Percentiles rank a stretch among this genome's conserved stretches.
These are phyloP conservation scores for Psittacula echo DNA, from an alignment of 2,797 vertebrate species.

Conservation along the genomic window DNA sequence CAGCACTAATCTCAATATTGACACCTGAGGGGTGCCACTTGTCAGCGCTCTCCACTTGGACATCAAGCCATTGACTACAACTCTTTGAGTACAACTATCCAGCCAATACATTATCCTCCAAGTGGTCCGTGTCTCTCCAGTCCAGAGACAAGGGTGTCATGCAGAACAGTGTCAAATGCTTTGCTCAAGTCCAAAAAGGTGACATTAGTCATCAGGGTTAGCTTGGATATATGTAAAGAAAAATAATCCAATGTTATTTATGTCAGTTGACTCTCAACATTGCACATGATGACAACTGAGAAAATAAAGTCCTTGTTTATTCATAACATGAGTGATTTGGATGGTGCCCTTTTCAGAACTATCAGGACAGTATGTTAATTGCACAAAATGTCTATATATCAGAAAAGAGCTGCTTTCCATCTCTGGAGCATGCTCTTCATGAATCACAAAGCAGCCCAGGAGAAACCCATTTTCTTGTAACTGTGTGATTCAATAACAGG, in stretches of 20 bases:
- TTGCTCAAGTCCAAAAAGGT: neutral
- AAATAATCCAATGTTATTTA: neutral
- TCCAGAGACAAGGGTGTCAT: neutral
- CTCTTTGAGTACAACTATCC: neutral
- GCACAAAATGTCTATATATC: neutral
- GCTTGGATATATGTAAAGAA: neutral
- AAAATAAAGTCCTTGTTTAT: neutral
- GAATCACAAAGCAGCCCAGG: neutral
- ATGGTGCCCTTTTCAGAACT: neutral
- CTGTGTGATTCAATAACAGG: accelerated
- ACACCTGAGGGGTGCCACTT: neutral
- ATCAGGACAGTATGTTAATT: neutral
- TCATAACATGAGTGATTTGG: neutral
- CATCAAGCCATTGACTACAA: neutral
- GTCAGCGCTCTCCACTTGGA: neutral
- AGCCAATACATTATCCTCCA: neutral
- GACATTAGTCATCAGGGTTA: neutral
- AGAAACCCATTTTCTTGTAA: neutral
- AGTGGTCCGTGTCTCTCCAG: neutral
- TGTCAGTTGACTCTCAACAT: neutral
- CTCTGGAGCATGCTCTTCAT: neutral
- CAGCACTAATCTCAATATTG: neutral
- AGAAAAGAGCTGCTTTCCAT: neutral
- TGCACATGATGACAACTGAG: neutral
- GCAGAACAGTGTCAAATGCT: neutral